These are phyloP conservation scores for Theonella swinhoei DNA, from an alignment of 37 sponge, comb jelly and placozoan genomes.

Conservation along the genomic window DNA sequence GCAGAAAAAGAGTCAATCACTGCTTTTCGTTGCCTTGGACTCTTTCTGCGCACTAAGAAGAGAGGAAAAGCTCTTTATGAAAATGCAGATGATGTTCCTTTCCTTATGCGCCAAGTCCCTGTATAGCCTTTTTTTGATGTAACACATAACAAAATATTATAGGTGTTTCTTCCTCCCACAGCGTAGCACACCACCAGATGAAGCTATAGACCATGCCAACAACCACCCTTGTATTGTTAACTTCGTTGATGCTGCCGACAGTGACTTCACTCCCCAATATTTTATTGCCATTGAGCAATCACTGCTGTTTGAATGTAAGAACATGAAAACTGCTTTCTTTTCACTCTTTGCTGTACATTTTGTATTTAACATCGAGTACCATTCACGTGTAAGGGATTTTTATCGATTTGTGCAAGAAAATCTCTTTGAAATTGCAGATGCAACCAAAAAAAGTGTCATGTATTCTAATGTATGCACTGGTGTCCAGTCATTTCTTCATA, in stretches of 20 bases:
- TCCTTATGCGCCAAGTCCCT: too few relatives aligned
- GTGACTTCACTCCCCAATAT: not conserved
- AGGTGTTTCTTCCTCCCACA: not conserved
- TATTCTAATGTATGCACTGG: too few relatives aligned
- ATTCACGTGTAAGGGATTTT: not conserved
- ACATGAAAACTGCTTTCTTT: not conserved
- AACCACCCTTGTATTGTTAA: slow-evolving; percentile 15
- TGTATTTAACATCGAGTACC: slow-evolving; percentile 4
- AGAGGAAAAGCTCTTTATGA: too few relatives aligned
- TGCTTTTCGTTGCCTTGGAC: not conserved
- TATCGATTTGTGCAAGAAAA: slow-evolving; percentile 19
- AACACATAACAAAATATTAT: not conserved
- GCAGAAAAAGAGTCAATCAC: not conserved
- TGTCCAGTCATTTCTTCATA: too few relatives aligned
- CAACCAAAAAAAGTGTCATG: too few relatives aligned
- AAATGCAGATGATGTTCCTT: too few relatives aligned
- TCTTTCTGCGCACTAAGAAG: not conserved
- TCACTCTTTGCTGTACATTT: slow-evolving; percentile 5
- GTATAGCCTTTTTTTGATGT: too few relatives aligned
- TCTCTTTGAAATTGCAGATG: not conserved
- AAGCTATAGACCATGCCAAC: slow-evolving; percentile 7
- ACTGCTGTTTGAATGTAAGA: not conserved
- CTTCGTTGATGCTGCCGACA: slow-evolving; percentile 9
- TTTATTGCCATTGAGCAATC: slow-evolving; percentile 16
- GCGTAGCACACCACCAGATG: slow-evolving; percentile 11